These are phyloP conservation scores for Arrhamphus sclerolepis DNA, from an alignment of 2,797 vertebrate species.

Conservation along the genomic window DNA sequence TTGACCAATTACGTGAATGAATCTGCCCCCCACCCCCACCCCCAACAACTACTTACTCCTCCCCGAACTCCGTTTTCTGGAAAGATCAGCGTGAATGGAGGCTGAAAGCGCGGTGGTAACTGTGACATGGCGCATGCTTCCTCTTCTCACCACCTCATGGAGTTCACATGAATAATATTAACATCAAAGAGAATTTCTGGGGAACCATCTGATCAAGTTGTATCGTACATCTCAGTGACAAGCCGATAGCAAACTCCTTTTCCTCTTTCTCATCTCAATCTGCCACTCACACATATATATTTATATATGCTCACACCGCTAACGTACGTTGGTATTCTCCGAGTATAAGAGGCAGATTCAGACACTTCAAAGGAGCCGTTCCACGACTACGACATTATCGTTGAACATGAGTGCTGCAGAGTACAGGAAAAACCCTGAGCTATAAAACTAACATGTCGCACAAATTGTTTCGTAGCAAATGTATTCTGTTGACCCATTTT, in stretches of 20 bases:
- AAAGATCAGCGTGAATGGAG: conserved; percentile 53
- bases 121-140: conserved; percentile 66
- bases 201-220: conserved; percentile 80
- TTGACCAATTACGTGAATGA: conserved; percentile 71
- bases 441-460: conserved; percentile 34
- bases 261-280: conserved; percentile 9
- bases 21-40: conserved; percentile 32
- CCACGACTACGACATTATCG: conserved; percentile 50
- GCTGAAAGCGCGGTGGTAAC: conserved; percentile 59
- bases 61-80: conserved; percentile 49
- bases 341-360: conserved; percentile 54
- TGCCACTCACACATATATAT: conserved; percentile 1
- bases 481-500: conserved; percentile 66
- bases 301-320: conserved; percentile 34
- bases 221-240: conserved; percentile 70
- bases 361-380: conserved; percentile 71
- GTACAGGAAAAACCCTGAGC: conserved; percentile 10
- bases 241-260: conserved; percentile 50
- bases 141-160: conserved; percentile 67
- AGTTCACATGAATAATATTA: conserved; percentile 76
- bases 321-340: conserved; percentile 70
- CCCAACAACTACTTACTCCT: conserved; percentile 58
- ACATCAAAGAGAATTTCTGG: conserved; percentile 79
- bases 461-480: conserved; percentile 48
- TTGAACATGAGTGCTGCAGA: conserved; percentile 33